Evolutionary conservation across 2,888 invertebrate species (phyloP), one percentile per base, ranked within the genome.

Genomic region (Steinernema hermaphroditum): DNA sequence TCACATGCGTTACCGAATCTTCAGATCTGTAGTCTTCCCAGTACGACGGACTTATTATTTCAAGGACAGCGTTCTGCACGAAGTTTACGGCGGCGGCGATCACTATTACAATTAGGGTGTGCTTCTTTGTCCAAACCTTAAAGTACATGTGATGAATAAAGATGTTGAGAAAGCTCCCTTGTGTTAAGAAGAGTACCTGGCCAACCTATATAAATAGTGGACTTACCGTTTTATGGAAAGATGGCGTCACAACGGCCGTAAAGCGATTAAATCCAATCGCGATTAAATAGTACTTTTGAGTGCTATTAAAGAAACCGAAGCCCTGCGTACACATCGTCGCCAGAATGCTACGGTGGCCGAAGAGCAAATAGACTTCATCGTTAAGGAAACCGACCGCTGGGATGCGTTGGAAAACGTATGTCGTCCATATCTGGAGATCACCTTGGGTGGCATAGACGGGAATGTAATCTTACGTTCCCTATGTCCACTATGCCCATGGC

Each of bases 341-440:
- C 1, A 62, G 2, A 16, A 62, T 12, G n/a, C 32, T 62, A 27
- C 32, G 27, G 29, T 24, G 29, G 4, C 62, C 62, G 16, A 62
- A 8, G 2, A 16, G 16, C 2, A 62, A 19, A 16, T 62, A 62
- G 29, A 62, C 6, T 32, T 62, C 62, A 29, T 62, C 62, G 6
- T 62, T 62, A 2, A 62, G 32, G 27, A 62, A 62, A 34, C 62
- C 62, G 12, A 29, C 32, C 12, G 24, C 62, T 29, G 62, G 62
- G 27, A 62, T 62, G n/a, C 62, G 62, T n/a, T 62, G 62, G 32
- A 62, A 62, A 1, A 62, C 4, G 62, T 62, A 62, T 4, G 62
- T 62, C 12, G 32, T 12, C 29, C 32, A 62, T 1, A 62, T 62
- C 62, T 62, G 32, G 27, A 62, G 32, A 29, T 2, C 16, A 14